Conservation (phyloP, 2,797 vertebrate genomes). For the Percopsis omiscomaycus region DNA sequence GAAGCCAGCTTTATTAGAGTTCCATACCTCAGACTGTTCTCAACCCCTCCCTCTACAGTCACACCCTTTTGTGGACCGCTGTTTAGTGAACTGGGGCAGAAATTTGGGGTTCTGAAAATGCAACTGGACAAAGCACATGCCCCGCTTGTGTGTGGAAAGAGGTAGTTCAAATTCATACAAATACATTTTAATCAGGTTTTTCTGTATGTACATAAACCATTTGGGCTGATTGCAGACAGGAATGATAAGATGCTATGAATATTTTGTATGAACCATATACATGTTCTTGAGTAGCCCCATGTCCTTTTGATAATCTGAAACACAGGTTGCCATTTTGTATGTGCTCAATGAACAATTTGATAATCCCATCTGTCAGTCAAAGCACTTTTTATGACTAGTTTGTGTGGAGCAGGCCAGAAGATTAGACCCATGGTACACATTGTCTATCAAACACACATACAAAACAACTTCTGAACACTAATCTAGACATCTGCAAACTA, state of each 20-base stretch:
- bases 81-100: too few relatives aligned
- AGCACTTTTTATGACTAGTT: constrained; percentile 53
- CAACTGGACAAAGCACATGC: too few relatives aligned
- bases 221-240: constrained; percentile 38
- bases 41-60: too few relatives aligned
- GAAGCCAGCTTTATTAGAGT: too few relatives aligned
- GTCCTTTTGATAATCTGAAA: constrained; percentile 42
- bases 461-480: constrained; percentile 59
- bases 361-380: constrained; percentile 57
- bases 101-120: too few relatives aligned
- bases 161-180: too few relatives aligned
- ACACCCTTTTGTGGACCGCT: too few relatives aligned
- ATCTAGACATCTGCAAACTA: constrained; percentile 46
- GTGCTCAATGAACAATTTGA: constrained; percentile 56
- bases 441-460: constrained; percentile 56
- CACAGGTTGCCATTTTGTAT: constrained; percentile 47
- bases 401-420: constrained; percentile 26
- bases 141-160: too few relatives aligned
- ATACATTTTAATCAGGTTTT: background rate
- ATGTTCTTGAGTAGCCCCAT: constrained; percentile 33
- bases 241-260: background rate
- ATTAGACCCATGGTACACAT: constrained; percentile 46
- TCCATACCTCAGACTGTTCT: too few relatives aligned
- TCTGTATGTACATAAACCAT: constrained; percentile 45
- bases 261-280: constrained; percentile 27